phyloP scores from a whole-genome alignment of 2,888 invertebrate genomes.

The Lomographa bimaculata region DNA sequence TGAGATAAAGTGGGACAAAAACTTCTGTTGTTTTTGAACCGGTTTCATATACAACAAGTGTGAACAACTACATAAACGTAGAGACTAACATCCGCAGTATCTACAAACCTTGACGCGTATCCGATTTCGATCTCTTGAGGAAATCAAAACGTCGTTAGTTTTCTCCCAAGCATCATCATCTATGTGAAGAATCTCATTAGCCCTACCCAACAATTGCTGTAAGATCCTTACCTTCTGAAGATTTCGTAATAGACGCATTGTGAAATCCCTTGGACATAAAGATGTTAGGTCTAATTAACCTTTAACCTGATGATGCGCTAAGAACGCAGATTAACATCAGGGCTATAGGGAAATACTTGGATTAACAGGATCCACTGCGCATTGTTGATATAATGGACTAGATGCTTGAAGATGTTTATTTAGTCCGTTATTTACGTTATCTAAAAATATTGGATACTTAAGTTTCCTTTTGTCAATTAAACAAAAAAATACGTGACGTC shows the following conservation, averaged over 20 bases:
- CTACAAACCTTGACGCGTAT: slow-evolving; percentile 52
- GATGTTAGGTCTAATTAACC: slow-evolving; percentile 13
- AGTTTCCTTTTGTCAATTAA: no score
- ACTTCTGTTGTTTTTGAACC: slow-evolving; percentile 52
- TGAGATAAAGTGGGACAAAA: slow-evolving; percentile 63
- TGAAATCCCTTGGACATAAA: slow-evolving; percentile 9
- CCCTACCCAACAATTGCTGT: slow-evolving; percentile 1
- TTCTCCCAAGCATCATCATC: not conserved
- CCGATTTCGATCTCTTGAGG: slow-evolving; percentile 34
- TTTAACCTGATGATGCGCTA: slow-evolving; percentile 12
- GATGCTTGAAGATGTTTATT: no score
- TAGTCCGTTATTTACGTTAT: no score
- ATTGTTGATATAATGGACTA: no score
- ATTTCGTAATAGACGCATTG: slow-evolving; percentile 8
- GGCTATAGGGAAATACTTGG: no score
- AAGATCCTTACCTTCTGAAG: not conserved
- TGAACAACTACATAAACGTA: slow-evolving; percentile 46
- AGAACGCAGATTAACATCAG: slow-evolving; percentile 8
- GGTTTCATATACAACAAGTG: slow-evolving; percentile 48
- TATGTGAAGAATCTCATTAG: slow-evolving; percentile 5
- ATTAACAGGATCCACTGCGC: no score
- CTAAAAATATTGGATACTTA: no score
- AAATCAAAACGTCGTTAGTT: slow-evolving; percentile 28
- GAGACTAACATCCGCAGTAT: slow-evolving; percentile 55
- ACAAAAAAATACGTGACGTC: no score